Evolutionary conservation across 2,888 invertebrate genomes (phyloP), one percentile per base, ranked within the genome.

Genomic region (Aphidius colemani): DNA sequence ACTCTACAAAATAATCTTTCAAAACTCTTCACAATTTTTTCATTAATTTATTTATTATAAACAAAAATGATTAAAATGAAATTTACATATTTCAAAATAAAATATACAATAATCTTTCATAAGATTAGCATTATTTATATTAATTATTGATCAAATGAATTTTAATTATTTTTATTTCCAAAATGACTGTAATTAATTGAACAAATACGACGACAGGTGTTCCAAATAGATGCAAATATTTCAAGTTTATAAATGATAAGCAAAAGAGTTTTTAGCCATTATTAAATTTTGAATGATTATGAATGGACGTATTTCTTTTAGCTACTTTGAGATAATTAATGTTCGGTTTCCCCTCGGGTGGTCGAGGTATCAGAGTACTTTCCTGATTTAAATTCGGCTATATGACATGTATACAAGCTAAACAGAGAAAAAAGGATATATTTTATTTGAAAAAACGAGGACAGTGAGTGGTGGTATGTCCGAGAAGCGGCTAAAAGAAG

Each of bases 211-310:
- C 13, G 30, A 30, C 30, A 53, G 60, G 60, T 53, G 60, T 61
- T 41, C 7, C 5, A 11, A 46, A 45, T 53, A 30, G 0, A 2
- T 30, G 30, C 30, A 30, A 30, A 30, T 30, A 30, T 30, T 30
- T 30, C 30, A 30, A 30, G 30, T 30, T 30, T 30, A 30, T 30
- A 50, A 7, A n/a, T 18, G 44, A 43, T 41, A 53, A 48, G 59
- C 30, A 44, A 51, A 10, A 59, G 51, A 48, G 39, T 51, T 51
- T 40, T 51, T 50, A 48, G 48, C 51, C 57, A 65, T 72, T 74
- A 75, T 74, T 74, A 75, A 75, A 71, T 77, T 75, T 75, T 74
- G 75, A 72, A 74, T 77, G 73, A 75, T 74, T 72, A 72, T 59
- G 68, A 65, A 69, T 65, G 72, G 30, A 68, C 64, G 70, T 53